These are phyloP conservation scores for Papilio polytes DNA, from an alignment of 1,140 invertebrate species.

Conservation along the genomic window DNA sequence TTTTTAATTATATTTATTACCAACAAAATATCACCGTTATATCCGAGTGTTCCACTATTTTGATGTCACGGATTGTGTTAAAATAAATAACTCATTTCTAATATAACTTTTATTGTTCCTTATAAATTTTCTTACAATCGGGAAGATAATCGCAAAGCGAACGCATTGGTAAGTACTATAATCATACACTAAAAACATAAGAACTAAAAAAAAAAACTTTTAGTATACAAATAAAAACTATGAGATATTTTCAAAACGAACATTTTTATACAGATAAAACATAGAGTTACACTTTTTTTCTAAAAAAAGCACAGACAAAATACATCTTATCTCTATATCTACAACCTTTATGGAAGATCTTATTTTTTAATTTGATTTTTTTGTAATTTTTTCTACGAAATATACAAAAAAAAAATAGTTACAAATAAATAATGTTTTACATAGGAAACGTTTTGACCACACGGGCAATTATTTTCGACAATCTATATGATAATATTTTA, in stretches of 20 bases:
- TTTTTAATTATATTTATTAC: too few species aligned
- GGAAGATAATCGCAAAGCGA: constrained; percentile 78
- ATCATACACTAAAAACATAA: constrained; percentile 60
- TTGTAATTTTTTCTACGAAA: constrained; percentile 62
- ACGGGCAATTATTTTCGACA: constrained; percentile 45
- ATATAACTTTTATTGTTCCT: constrained; percentile 81
- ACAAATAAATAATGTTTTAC: constrained; percentile 81
- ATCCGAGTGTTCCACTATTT: not conserved
- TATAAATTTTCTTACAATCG: constrained; percentile 81
- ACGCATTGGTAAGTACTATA: constrained; percentile 64
- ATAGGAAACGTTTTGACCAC: constrained; percentile 65
- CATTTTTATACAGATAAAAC: constrained; percentile 76
- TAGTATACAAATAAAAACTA: constrained; percentile 72
- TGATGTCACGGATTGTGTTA: not conserved
- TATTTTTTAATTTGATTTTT: constrained; percentile 54
- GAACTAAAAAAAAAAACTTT: constrained; percentile 61
- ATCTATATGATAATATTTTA: constrained; percentile 48
- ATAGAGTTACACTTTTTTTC: constrained; percentile 49
- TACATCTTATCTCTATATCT: constrained; percentile 66
- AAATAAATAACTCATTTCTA: constrained; percentile 55
- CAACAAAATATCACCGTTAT: too few species aligned
- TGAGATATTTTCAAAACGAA: constrained; percentile 78
- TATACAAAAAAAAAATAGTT: constrained; percentile 73
- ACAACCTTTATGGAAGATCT: constrained; percentile 76
- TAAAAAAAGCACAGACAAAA: constrained; percentile 49